Evolutionary conservation across 2,113 vertebrate species (phyloP), one percentile per base, ranked within the genome.

Genomic region (Megaleporinus macrocephalus): DNA sequence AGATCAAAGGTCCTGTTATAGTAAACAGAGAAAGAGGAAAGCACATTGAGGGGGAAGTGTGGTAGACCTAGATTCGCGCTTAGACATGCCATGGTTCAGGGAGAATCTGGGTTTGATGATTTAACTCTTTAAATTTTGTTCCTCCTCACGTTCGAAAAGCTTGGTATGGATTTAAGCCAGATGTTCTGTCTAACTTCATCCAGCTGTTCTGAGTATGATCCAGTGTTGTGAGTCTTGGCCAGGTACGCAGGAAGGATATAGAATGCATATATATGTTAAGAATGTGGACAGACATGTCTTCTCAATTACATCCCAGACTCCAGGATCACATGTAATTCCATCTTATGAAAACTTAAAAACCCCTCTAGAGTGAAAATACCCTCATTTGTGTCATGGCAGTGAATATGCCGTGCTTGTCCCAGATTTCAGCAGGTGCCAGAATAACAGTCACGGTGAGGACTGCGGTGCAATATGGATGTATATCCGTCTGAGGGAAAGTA

Each of bases 181-280:
- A 87, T 81, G 73, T 88, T 89, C 84, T 86, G 78, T 86, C 81
- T 86, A 88, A 90, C 83, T 91, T 75, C 84, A 71, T 80, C 86
- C 90, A 83, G 87, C 90, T 91, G 90, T 86, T 86, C 86, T 57
- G 76, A 86, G 74, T 86, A 81, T 61, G 33, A 76, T 87, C 71
- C 80, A 81, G 82, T 83, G 75, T 73, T 84, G 78, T 83, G 87
- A 78, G 59, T 79, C 70, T 80, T 47, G 79, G 61, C 69, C 62
- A 86, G 89, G 88, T 91, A 92, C 88, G 85, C 79, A 87, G 84
- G 88, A 85, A 83, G 84, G 83, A 89, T 83, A 75, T 76, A 63
- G 68, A 73, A 76, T 59, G 20, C 73, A 76, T 30, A 71, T 41
- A 49, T 26, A 71, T 79, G 30, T 27, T 16, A 65, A 6, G 27